These are phyloP conservation scores for Marisa cornuarietis DNA, from an alignment of 1,140 invertebrate genomes.

Conservation along the genomic window DNA sequence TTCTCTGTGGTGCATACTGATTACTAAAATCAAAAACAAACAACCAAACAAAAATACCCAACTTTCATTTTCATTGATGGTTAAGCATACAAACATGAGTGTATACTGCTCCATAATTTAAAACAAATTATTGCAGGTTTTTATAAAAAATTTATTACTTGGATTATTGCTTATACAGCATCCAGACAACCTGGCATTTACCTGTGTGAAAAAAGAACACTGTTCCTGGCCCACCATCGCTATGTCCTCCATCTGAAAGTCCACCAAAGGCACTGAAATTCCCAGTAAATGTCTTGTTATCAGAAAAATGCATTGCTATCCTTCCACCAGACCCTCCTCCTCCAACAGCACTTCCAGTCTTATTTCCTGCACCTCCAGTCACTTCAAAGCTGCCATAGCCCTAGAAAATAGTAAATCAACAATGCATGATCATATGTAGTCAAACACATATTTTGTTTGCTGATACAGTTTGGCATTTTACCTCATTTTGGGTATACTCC, in stretches of 20 bases:
- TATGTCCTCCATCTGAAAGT: conserved; percentile 27
- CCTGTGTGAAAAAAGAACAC: conserved; percentile 55
- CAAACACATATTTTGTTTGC: too few species aligned
- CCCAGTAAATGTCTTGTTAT: conserved; percentile 51
- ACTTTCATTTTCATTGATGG: too few species aligned
- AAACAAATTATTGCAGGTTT: too few species aligned
- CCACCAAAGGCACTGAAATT: conserved; percentile 51
- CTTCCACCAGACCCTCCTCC: conserved; percentile 50
- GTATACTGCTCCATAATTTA: too few species aligned
- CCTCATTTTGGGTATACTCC: too few species aligned
- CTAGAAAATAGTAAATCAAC: conserved; percentile 22
- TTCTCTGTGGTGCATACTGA: too few species aligned
- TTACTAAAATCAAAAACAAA: too few species aligned
- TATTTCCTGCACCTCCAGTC: conserved; percentile 45
- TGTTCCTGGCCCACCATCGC: conserved; percentile 52
- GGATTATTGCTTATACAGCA: neutral
- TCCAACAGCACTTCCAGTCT: conserved; percentile 20
- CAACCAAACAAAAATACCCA: too few species aligned
- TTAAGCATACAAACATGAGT: too few species aligned
- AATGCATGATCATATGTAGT: too few species aligned
- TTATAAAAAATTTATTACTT: too few species aligned
- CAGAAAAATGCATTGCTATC: conserved; percentile 48
- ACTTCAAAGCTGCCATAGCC: conserved; percentile 51
- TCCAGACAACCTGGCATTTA: conserved; percentile 12
- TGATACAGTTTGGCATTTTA: too few species aligned